A percentile compares a stretch with the other conserved stretches of the same genome.
Conservation (phyloP, 2,113 vertebrate species). For the Dipodomys ordii region DNA sequence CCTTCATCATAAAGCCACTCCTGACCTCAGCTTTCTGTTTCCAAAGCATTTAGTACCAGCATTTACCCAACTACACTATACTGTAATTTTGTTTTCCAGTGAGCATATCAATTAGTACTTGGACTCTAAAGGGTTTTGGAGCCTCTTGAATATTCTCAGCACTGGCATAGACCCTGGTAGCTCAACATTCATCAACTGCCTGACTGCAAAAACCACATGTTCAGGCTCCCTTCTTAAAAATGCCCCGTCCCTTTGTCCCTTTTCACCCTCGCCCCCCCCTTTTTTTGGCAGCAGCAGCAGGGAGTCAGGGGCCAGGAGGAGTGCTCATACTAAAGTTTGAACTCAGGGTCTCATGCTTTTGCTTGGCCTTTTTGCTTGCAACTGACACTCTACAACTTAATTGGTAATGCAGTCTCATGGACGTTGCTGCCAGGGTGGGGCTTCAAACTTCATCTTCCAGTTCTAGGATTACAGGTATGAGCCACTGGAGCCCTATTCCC, state of each 20-base stretch:
- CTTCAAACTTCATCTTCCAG: too few species aligned
- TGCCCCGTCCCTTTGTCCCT: neutral
- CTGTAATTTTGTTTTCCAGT: neutral
- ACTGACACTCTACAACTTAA: too few species aligned
- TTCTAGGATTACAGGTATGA: too few species aligned
- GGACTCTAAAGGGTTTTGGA: neutral
- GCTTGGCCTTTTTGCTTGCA: too few species aligned
- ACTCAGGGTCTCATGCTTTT: too few species aligned
- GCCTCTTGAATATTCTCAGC: neutral
- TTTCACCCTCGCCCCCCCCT: too few species aligned
- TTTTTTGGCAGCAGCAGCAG: too few species aligned
- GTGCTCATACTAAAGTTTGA: too few species aligned
- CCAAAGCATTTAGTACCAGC: neutral
- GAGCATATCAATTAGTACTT: neutral
- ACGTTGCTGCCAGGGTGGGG: too few species aligned
- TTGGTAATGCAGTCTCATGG: too few species aligned
- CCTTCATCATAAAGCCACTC: neutral
- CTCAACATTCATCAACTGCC: neutral
- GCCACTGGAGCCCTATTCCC: too few species aligned
- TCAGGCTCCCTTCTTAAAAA: conserved; percentile 41
- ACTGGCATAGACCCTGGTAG: neutral
- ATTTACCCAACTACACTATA: neutral
- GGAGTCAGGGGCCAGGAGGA: too few species aligned
- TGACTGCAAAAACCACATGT: neutral
- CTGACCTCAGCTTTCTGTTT: neutral